A percentile compares a stretch with the other conserved stretches of the same genome.
Conservation (phyloP, 2,888 invertebrate genomes). For the Chelonus formosanus region DNA sequence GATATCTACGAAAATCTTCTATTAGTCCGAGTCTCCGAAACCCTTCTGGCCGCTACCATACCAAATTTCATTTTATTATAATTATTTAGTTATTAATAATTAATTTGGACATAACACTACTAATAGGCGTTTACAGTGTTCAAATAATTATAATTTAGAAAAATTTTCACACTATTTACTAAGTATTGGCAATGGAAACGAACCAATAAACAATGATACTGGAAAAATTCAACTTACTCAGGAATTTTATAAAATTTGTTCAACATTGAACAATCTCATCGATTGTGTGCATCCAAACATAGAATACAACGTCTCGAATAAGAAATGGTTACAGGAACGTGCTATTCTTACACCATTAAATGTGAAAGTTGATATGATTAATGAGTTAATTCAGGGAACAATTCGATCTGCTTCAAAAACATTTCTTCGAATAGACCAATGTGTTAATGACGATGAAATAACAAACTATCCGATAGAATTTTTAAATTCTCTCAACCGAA, state of each 20-base stretch:
- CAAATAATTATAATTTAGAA: slow-evolving; percentile 11
- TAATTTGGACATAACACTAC: too few relatives aligned
- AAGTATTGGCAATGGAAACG: slow-evolving; percentile 49
- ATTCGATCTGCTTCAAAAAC: slow-evolving; percentile 1
- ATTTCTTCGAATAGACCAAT: not conserved
- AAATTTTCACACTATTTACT: slow-evolving; percentile 47
- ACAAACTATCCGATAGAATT: slow-evolving; percentile 4
- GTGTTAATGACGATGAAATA: not conserved
- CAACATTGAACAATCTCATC: not conserved
- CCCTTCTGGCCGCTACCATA: too few relatives aligned
- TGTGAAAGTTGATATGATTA: not conserved
- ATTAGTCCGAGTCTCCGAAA: too few relatives aligned
- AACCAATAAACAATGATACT: slow-evolving; percentile 28
- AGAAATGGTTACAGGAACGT: not conserved
- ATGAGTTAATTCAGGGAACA: slow-evolving; percentile 10
- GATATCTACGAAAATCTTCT: too few relatives aligned
- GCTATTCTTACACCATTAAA: not conserved
- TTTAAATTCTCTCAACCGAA: too few relatives aligned
- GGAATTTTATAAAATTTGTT: not conserved
- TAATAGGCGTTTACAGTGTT: slow-evolving; percentile 15
- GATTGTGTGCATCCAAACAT: slow-evolving; percentile 1
- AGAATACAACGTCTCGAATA: not conserved
- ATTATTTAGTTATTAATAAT: too few relatives aligned
- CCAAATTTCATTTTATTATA: too few relatives aligned
- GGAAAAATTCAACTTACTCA: not conserved